phyloP scores from a whole-genome alignment of 2,113 vertebrate genomes.

The Pygoscelis adeliae region DNA sequence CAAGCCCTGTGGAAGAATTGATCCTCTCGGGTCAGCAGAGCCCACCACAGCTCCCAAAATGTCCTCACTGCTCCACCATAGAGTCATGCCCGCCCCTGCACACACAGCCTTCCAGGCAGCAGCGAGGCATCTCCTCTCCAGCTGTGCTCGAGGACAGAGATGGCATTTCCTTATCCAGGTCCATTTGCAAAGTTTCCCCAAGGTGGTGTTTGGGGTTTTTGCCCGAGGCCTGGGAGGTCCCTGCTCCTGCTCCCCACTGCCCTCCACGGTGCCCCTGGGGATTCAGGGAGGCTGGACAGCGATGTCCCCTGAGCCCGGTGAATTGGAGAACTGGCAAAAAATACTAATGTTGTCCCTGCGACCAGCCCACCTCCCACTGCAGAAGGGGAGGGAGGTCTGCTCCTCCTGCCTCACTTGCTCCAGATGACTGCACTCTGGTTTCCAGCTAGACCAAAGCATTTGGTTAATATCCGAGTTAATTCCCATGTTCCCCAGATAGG shows the following conservation, averaged over 20 bases:
- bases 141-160: rapidly evolving
- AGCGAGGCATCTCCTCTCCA: not conserved
- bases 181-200: not conserved
- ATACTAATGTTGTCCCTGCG: not conserved
- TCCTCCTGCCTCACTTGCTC: not conserved
- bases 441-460: not conserved
- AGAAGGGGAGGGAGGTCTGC: not conserved
- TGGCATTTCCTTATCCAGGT: not conserved
- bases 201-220: not conserved
- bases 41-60: not conserved
- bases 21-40: not conserved
- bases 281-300: not conserved
- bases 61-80: not conserved
- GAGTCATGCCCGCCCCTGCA: not conserved
- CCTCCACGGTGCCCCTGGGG: not conserved
- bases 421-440: not conserved
- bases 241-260: rapidly evolving
- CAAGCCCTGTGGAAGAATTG: not conserved
- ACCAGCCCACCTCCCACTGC: not conserved
- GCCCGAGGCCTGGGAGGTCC: not conserved
- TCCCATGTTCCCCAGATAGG: not conserved
- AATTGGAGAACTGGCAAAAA: not conserved
- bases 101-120: not conserved
- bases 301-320: rapidly evolving
- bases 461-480: not conserved